These are phyloP conservation scores for Timema podura DNA, from an alignment of 2,888 invertebrate species.

Conservation along the genomic window DNA sequence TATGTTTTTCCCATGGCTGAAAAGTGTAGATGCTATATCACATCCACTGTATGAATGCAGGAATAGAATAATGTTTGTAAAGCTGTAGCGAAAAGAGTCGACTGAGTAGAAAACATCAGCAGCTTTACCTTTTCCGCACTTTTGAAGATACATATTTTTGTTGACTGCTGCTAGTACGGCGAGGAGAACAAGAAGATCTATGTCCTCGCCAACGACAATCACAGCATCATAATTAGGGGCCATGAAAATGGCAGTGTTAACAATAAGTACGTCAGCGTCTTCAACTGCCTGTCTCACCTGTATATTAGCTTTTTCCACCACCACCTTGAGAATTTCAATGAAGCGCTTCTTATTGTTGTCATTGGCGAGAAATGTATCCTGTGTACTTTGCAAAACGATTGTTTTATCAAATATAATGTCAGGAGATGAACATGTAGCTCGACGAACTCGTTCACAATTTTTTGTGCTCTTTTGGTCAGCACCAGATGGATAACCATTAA, in stretches of 20 bases:
- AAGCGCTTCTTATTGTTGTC: not conserved
- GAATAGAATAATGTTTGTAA: slow-evolving; percentile 8
- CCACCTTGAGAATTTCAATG: not conserved
- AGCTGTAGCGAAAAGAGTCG: not conserved
- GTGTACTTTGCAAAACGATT: not conserved
- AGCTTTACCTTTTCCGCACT: not conserved
- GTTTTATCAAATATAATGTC: not conserved
- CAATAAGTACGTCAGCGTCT: slow-evolving; percentile 10
- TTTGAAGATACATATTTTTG: not conserved
- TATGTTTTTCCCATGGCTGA: not conserved
- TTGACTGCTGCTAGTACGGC: not conserved
- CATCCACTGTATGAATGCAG: slow-evolving; percentile 10
- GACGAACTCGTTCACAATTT: slow-evolving; percentile 1
- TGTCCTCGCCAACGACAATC: not conserved
- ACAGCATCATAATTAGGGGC: not conserved
- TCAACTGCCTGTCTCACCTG: not conserved
- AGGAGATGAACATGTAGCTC: not conserved
- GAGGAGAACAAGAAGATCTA: slow-evolving; percentile 3
- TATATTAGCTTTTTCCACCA: not conserved
- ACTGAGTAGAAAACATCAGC: slow-evolving; percentile 1
- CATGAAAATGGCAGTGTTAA: not conserved
- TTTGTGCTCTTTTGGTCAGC: not conserved
- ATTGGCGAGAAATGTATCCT: not conserved
- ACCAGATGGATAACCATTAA: slow-evolving; percentile 4
- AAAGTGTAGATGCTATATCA: slow-evolving; percentile 3